phyloP scores from a whole-genome alignment of 2,113 vertebrate genomes.

The Tretioscincus oriximinensis region DNA sequence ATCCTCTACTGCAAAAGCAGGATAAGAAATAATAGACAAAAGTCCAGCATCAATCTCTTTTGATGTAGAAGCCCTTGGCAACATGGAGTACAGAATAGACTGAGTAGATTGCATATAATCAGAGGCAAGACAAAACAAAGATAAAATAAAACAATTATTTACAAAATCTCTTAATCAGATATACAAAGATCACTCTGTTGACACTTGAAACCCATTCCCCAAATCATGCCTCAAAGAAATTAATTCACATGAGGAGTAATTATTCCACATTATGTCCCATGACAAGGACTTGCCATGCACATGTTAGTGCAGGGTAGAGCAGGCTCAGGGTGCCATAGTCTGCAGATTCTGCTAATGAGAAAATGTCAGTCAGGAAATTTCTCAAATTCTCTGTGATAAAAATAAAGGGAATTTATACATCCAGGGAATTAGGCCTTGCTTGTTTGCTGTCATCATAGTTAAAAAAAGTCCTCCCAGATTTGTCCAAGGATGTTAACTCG shows the following conservation, averaged over 20 bases:
- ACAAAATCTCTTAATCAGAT: conserved; percentile 10
- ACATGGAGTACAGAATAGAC: conserved; percentile 98
- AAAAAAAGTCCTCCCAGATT: no score
- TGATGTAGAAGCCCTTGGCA: conserved; percentile 94
- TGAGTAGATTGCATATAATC: conserved; percentile 55
- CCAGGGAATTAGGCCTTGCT: no score
- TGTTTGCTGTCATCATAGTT: no score
- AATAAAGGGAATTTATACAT: no score
- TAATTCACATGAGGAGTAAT: background rate
- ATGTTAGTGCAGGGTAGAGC: no score
- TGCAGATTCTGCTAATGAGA: no score
- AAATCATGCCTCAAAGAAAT: conserved; percentile 17
- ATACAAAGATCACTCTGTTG: background rate
- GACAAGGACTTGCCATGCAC: no score
- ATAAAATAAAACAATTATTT: conserved; percentile 17
- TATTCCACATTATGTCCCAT: no score
- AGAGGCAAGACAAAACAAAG: conserved; percentile 38
- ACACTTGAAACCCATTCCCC: conserved; percentile 12
- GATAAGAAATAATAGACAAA: conserved; percentile 94
- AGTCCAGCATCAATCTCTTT: conserved; percentile 98
- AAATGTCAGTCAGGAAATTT: no score
- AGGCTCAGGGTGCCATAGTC: no score
- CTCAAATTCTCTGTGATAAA: no score
- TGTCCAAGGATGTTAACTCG: no score
- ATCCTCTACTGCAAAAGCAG: conserved; percentile 97